A percentile compares a stretch with the other conserved stretches of the same genome.
These are phyloP conservation scores for Grantiella picta DNA, from an alignment of 2,113 vertebrate genomes.

Conservation along the genomic window DNA sequence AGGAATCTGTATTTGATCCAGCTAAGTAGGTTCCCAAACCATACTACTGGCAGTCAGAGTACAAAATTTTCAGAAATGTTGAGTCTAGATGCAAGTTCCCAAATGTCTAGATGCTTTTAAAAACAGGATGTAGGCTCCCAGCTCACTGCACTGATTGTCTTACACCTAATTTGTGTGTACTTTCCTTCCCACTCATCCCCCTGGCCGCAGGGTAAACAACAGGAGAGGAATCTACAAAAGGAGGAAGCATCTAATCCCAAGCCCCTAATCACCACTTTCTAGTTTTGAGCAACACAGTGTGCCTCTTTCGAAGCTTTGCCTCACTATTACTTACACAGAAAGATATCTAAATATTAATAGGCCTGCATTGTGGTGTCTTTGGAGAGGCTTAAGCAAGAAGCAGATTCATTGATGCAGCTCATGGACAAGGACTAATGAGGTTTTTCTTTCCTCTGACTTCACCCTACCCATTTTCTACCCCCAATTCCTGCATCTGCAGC, in stretches of 20 bases:
- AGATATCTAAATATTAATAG: background rate
- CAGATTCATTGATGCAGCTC: background rate
- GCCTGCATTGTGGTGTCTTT: background rate
- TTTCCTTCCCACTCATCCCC: background rate
- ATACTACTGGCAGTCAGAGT: background rate
- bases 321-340: background rate
- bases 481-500: background rate
- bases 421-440: background rate
- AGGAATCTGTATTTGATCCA: background rate
- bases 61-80: background rate
- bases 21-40: background rate
- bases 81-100: background rate
- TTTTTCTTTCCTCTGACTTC: background rate
- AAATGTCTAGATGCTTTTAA: background rate
- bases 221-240: background rate
- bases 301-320: background rate
- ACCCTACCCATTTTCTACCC: background rate
- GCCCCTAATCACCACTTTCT: background rate
- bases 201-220: background rate
- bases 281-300: background rate
- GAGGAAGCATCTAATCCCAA: background rate
- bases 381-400: background rate
- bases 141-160: background rate
- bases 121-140: background rate
- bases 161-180: background rate